Conservation (phyloP, 2,797 vertebrate genomes). For the Acipenser oxyrinchus region DNA sequence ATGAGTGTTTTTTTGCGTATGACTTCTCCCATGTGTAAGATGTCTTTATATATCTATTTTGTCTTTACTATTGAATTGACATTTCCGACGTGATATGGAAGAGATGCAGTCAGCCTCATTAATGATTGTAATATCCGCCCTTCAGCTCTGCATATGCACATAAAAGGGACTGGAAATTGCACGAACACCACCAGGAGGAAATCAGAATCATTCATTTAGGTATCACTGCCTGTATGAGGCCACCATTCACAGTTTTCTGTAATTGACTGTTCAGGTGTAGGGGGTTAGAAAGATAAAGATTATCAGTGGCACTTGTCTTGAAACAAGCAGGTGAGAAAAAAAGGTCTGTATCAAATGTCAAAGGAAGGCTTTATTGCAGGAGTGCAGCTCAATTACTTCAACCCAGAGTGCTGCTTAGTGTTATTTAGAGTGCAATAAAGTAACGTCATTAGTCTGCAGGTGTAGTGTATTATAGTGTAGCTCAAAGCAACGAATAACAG, state of each 20-base stretch:
- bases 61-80: too few relatives aligned
- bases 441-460: constrained; percentile 56
- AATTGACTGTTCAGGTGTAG: neutral
- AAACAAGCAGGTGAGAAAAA: neutral
- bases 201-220: neutral
- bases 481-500: constrained; percentile 45
- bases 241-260: neutral
- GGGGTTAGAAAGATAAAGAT: neutral
- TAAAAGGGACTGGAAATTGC: neutral
- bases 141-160: neutral
- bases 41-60: too few relatives aligned
- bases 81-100: neutral
- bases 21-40: too few relatives aligned
- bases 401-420: constrained; percentile 40
- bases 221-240: neutral
- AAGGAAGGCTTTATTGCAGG: constrained; percentile 54
- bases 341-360: neutral
- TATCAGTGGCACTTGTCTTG: neutral
- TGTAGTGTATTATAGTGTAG: constrained; percentile 53
- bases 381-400: constrained; percentile 44
- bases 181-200: neutral
- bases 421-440: constrained; percentile 52
- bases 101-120: neutral
- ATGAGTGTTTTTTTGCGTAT: too few relatives aligned
- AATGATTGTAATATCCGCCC: neutral